Evolutionary conservation across 2,797 vertebrate species (phyloP).

Genomic region (Halcyon chelicuti): DNA sequence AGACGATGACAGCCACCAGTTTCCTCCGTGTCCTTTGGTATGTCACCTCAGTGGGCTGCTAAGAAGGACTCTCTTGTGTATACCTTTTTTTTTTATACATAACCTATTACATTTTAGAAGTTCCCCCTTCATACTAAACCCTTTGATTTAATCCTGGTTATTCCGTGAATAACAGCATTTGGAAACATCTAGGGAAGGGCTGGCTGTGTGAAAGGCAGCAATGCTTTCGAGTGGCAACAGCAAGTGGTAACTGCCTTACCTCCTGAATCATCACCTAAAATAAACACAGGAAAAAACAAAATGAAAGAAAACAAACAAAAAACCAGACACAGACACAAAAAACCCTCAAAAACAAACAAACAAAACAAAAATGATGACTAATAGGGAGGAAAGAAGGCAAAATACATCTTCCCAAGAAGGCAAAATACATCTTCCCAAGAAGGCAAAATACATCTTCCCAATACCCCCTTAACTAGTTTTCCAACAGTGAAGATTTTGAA

Average conservation of each 20-base stretch:
- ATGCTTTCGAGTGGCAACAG: not conserved
- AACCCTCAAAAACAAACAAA: too few species aligned
- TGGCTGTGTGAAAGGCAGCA: not conserved
- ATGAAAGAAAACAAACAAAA: too few species aligned
- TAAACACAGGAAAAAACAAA: too few species aligned
- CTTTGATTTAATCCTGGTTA: not conserved
- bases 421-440: not conserved
- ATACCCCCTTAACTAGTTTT: not conserved
- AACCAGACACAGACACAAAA: too few species aligned
- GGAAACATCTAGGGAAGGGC: not conserved
- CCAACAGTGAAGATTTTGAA: not conserved
- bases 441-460: not conserved
- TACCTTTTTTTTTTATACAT: rapidly evolving
- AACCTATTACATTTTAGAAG: not conserved
- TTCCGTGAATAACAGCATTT: not conserved
- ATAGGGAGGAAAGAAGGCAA: not conserved
- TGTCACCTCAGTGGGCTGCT: not conserved
- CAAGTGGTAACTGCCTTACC: not conserved
- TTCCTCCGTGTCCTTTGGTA: not conserved
- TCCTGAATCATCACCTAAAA: not conserved
- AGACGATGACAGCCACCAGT: not conserved
- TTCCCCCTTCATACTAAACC: not conserved
- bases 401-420: too few species aligned
- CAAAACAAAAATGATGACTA: too few species aligned
- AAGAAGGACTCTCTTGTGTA: not conserved